These are phyloP conservation scores for Brienomyrus longianalis DNA, from an alignment of 2,113 vertebrate genomes.

Conservation along the genomic window DNA sequence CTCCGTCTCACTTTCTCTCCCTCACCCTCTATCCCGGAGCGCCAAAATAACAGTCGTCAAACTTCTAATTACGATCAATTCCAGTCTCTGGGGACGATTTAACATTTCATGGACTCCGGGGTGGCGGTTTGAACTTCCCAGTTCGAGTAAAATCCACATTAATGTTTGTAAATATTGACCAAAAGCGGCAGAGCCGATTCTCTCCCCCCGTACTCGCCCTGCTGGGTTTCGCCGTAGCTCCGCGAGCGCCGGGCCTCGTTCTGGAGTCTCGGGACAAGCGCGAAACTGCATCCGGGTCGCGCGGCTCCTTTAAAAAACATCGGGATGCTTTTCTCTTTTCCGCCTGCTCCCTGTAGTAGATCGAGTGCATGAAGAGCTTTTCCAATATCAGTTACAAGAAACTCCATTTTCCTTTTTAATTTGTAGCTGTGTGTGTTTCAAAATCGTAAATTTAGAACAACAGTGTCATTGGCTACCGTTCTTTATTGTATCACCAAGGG, in stretches of 20 bases:
- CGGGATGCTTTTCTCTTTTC: background rate
- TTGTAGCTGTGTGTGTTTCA: background rate
- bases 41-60: constrained; percentile 22
- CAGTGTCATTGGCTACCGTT: background rate
- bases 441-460: background rate
- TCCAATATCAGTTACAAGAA: background rate
- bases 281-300: constrained; percentile 29
- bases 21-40: constrained; percentile 14
- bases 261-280: background rate
- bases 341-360: background rate
- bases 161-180: constrained; percentile 20
- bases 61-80: constrained; percentile 7
- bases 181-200: background rate
- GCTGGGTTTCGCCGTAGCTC: constrained; percentile 4
- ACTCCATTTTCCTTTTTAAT: background rate
- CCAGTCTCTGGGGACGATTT: background rate
- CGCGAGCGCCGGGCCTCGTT: constrained; percentile 26
- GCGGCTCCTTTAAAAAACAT: background rate
- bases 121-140: background rate
- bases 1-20: constrained; percentile 10
- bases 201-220: background rate
- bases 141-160: background rate
- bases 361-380: background rate
- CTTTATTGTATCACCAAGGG: background rate
- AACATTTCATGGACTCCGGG: background rate